A percentile compares a stretch with the other conserved stretches of the same genome.
Conservation (phyloP, 1,140 invertebrate species). For the Oreohelix idahoensis region DNA sequence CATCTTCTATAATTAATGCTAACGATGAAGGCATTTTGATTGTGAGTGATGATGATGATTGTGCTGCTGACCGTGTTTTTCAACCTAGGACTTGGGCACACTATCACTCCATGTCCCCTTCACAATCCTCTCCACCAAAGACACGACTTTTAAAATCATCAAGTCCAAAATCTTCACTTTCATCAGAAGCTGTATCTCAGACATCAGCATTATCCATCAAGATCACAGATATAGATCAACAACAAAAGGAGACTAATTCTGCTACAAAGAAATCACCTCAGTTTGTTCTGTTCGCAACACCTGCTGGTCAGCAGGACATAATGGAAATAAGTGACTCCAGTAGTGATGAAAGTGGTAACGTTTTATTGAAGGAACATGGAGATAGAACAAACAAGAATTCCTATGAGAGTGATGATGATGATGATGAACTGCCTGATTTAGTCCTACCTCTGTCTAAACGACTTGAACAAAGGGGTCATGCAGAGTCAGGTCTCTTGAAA, state of each 20-base stretch:
- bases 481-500: conserved; percentile 19
- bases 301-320: neutral
- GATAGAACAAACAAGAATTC: neutral
- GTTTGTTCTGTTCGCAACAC: neutral
- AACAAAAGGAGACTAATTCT: neutral
- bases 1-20: neutral
- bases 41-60: conserved; percentile 31
- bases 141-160: neutral
- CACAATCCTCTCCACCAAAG: neutral
- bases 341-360: neutral
- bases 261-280: neutral
- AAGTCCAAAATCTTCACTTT: neutral
- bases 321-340: conserved; percentile 30
- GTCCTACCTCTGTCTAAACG: conserved; percentile 32
- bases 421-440: conserved; percentile 34
- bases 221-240: neutral
- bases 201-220: neutral
- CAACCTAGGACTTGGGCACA: neutral
- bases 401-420: neutral
- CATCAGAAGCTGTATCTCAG: neutral
- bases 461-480: conserved; percentile 2
- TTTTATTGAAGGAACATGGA: neutral
- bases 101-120: conserved; percentile 9
- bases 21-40: conserved; percentile 2
- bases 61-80: neutral